These are phyloP conservation scores for Halesus radiatus DNA, from an alignment of 1,140 invertebrate genomes.

Conservation along the genomic window DNA sequence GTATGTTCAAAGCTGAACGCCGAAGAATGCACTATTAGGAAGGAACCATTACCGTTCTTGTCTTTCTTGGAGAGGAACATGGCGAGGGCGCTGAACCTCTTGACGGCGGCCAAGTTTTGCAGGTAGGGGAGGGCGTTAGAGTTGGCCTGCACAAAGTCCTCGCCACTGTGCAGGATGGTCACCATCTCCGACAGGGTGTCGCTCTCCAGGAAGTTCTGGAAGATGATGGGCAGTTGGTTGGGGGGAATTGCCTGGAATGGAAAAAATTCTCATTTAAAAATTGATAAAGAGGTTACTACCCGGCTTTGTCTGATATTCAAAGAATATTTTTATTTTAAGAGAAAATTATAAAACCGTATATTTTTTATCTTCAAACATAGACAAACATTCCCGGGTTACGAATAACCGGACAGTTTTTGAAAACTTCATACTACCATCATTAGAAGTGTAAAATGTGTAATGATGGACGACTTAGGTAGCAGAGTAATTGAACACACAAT, in stretches of 20 bases:
- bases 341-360: too few relatives aligned
- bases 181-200: conserved; percentile 73
- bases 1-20: too few relatives aligned
- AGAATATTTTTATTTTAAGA: too few relatives aligned
- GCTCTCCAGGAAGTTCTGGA: conserved; percentile 74
- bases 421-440: too few relatives aligned
- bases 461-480: too few relatives aligned
- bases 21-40: background rate
- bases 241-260: conserved; percentile 71
- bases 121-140: conserved; percentile 54
- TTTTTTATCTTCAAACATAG: too few relatives aligned
- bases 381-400: too few relatives aligned
- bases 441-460: too few relatives aligned
- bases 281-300: too few relatives aligned
- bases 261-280: background rate
- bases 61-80: conserved; percentile 66
- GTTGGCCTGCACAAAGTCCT: conserved; percentile 62
- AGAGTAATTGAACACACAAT: too few relatives aligned
- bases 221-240: conserved; percentile 69
- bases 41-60: conserved; percentile 63
- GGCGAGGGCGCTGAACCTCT: conserved; percentile 65
- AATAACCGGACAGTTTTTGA: too few relatives aligned
- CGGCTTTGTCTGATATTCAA: too few relatives aligned
- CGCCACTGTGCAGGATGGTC: conserved; percentile 60
- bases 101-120: conserved; percentile 62